Evolutionary conservation across 2,113 vertebrate species (phyloP).

Genomic region (Hydrochoerus hydrochaeris): DNA sequence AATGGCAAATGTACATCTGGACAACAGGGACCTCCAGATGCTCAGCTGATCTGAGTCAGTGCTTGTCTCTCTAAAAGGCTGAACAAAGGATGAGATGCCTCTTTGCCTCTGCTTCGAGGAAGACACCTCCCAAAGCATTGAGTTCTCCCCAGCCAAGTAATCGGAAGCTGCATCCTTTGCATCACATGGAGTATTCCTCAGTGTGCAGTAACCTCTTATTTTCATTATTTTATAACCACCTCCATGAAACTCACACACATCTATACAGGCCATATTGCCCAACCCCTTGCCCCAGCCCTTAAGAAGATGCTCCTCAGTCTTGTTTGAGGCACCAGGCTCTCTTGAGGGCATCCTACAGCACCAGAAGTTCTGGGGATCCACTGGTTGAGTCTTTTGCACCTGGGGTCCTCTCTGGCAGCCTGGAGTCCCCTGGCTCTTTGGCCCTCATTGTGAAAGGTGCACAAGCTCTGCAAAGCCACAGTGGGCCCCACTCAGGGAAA

Average conservation of each 20-base stretch:
- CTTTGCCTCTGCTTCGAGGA: background rate
- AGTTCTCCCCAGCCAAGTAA: background rate
- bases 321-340: too few relatives aligned
- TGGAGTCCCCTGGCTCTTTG: too few relatives aligned
- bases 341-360: background rate
- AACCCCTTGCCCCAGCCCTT: background rate
- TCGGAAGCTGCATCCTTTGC: background rate
- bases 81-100: fast-evolving
- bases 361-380: background rate
- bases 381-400: background rate
- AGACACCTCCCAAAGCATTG: fast-evolving
- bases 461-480: background rate
- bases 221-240: background rate
- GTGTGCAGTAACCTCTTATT: background rate
- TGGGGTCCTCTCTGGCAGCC: background rate
- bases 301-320: background rate
- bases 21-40: background rate
- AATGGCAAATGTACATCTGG: fast-evolving
- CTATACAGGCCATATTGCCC: background rate
- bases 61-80: background rate
- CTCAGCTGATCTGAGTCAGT: background rate
- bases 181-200: background rate
- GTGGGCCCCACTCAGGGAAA: background rate
- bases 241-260: background rate
- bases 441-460: fast-evolving